phyloP scores from a whole-genome alignment of 2,113 vertebrate species.

The Callospermophilus lateralis region DNA sequence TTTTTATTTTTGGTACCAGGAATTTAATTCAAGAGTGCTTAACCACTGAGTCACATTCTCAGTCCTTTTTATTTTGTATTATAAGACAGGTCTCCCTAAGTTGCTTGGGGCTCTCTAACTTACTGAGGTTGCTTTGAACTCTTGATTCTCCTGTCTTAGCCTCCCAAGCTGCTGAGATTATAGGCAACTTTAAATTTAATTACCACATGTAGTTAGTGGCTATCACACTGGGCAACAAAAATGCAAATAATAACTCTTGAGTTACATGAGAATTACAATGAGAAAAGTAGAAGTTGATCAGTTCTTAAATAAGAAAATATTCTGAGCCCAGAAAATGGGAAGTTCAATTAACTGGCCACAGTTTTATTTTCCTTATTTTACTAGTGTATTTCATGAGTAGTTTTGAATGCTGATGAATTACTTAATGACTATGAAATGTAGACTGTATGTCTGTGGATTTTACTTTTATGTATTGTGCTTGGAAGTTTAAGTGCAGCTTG shows the following conservation, averaged over 20 bases:
- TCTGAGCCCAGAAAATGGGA: neutral
- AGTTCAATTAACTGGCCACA: neutral
- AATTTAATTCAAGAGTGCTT: no score
- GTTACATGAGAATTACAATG: neutral
- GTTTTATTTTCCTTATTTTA: neutral
- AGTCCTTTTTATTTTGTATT: no score
- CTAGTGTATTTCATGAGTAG: neutral
- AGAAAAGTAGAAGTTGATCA: neutral
- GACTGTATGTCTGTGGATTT: neutral
- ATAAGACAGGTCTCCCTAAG: no score
- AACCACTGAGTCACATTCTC: no score
- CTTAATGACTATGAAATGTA: constrained; percentile 31
- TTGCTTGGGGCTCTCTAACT: no score
- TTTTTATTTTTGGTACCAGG: no score
- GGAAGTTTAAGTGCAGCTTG: constrained; percentile 51
- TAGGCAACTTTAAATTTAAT: neutral
- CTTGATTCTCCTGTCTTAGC: no score
- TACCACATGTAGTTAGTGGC: fast-evolving
- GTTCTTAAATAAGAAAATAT: neutral
- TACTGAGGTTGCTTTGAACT: no score
- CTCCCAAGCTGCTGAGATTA: no score
- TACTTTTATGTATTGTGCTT: constrained; percentile 64
- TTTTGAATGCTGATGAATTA: constrained; percentile 22
- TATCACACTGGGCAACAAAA: neutral
- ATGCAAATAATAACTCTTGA: neutral